Percentiles rank a stretch among this genome's conserved stretches.
Conservation (phyloP, 2,797 vertebrate species). For the Decapterus maruadsi region DNA sequence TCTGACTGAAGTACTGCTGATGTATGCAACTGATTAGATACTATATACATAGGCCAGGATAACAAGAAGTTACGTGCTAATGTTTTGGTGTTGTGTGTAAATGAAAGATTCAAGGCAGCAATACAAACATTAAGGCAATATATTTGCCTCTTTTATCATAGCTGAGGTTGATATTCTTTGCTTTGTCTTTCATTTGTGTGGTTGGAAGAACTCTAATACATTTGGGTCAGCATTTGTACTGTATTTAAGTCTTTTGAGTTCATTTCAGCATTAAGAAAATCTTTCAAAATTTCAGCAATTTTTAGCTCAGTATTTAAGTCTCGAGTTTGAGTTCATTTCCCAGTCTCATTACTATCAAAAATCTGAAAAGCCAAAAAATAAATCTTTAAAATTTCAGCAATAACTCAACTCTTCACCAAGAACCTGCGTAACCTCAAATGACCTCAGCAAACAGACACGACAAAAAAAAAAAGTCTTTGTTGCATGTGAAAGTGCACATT, state of each 20-base stretch:
- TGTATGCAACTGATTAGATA: constrained; percentile 1
- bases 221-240: background rate
- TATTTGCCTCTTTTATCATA: background rate
- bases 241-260: background rate
- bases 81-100: constrained; percentile 2
- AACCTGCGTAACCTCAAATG: background rate
- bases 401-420: background rate
- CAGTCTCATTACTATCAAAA: no score
- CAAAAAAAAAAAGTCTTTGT: background rate
- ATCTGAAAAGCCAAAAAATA: no score
- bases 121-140: constrained; percentile 23
- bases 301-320: no score
- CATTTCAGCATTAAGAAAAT: background rate
- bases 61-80: background rate
- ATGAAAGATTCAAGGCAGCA: constrained; percentile 25
- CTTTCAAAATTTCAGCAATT: background rate
- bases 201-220: constrained; percentile 5
- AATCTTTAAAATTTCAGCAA: background rate
- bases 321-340: no score
- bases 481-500: background rate
- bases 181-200: constrained; percentile 2
- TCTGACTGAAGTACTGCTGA: background rate
- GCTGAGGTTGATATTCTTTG: background rate
- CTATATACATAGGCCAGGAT: background rate
- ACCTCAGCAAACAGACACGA: background rate